Evolutionary conservation across 2,888 invertebrate species (phyloP).

Genomic region (Trichopoda pennipes): DNA sequence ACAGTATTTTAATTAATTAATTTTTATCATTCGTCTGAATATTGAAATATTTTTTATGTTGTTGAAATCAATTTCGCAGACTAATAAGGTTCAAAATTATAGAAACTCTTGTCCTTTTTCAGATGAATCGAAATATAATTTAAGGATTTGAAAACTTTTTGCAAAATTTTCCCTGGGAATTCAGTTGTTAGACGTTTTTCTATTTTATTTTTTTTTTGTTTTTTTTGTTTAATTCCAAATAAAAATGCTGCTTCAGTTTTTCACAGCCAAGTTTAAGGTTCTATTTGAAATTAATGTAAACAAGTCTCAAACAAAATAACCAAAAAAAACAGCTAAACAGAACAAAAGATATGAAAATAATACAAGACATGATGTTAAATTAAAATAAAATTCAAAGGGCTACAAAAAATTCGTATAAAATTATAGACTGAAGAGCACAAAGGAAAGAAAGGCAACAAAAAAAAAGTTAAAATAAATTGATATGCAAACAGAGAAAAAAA

Average conservation of each 20-base stretch:
- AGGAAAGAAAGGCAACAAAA: background rate
- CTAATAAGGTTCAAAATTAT: too few species aligned
- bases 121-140: too few species aligned
- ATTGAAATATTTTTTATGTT: too few species aligned
- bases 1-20: too few species aligned
- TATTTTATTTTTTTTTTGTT: background rate
- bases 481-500: slow-evolving; percentile 50
- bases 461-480: slow-evolving; percentile 47
- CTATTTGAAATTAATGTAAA: slow-evolving; percentile 35
- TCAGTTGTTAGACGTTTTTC: background rate
- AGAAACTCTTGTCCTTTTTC: too few species aligned
- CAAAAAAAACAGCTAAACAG: slow-evolving; percentile 35
- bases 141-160: too few species aligned
- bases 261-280: background rate
- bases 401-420: slow-evolving; percentile 16
- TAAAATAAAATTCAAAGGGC: slow-evolving; percentile 29
- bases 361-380: slow-evolving; percentile 50
- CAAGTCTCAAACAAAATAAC: slow-evolving; percentile 41
- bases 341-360: slow-evolving; percentile 61
- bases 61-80: too few species aligned
- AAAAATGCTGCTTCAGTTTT: background rate
- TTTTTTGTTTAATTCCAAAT: too few species aligned
- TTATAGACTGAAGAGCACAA: slow-evolving; percentile 13
- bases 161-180: too few species aligned
- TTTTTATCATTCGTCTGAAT: too few species aligned